These are phyloP conservation scores for Timema podura DNA, from an alignment of 2,888 invertebrate species.

Conservation along the genomic window DNA sequence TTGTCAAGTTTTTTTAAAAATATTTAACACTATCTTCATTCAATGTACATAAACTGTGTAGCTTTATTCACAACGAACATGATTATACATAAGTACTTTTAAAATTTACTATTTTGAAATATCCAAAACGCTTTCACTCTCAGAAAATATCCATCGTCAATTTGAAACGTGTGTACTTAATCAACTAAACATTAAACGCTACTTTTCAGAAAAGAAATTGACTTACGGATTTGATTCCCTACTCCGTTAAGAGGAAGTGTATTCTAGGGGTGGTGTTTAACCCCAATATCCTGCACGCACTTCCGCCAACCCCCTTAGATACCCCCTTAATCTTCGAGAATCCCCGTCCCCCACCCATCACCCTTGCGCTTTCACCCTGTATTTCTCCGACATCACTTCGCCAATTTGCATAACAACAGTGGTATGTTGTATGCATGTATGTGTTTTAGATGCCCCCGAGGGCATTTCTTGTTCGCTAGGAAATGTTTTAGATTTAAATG, in stretches of 20 bases:
- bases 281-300: slow-evolving; percentile 13
- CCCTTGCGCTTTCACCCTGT: not conserved
- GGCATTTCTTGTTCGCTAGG: slow-evolving; percentile 3
- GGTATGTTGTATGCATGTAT: slow-evolving; percentile 16
- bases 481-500: slow-evolving; percentile 34
- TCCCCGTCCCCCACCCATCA: not conserved
- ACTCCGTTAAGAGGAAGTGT: slow-evolving; percentile 8
- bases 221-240: slow-evolving; percentile 5
- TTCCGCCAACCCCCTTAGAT: not conserved
- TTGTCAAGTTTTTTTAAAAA: too few relatives aligned
- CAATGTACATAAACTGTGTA: too few relatives aligned
- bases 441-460: slow-evolving; percentile 9
- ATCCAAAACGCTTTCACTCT: too few relatives aligned
- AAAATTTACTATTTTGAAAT: too few relatives aligned
- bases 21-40: too few relatives aligned
- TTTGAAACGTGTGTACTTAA: too few relatives aligned
- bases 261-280: slow-evolving; percentile 12
- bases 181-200: too few relatives aligned
- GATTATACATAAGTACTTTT: too few relatives aligned
- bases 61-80: too few relatives aligned
- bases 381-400: not conserved
- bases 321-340: slow-evolving; percentile 7
- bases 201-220: not conserved
- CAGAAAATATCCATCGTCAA: too few relatives aligned
- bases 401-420: slow-evolving; percentile 34